Evolutionary conservation across 2,888 invertebrate species (phyloP), one percentile per base, ranked within the genome.

Genomic region (Yponomeuta evonymella): DNA sequence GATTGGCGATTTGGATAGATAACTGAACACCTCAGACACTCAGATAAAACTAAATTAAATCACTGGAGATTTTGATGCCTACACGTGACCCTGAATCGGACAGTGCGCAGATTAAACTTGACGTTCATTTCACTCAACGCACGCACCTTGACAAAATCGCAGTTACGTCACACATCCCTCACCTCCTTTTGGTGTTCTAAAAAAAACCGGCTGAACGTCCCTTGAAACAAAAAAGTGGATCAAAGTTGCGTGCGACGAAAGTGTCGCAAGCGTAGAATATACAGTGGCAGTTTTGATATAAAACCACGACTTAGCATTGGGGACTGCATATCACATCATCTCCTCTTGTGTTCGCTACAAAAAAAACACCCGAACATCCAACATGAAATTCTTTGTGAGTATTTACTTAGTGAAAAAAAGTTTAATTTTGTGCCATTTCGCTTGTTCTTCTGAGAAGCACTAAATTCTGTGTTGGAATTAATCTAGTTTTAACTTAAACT

Each of bases 101-200:
- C 43, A 43, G 8, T 43, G 43, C 43, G 43, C 43, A 8, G 43
- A 43, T 58, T 58, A 58, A 58, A 58, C 51, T 58, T 58, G 51
- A 58, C 51, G 12, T 9, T 58, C 12, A 58, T 58, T 58, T 58
- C 51, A 58, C 51, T 5, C 15, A 58, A 15, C 12, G 51, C 51
- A 58, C 51, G 51, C 51, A 58, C 12, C 51, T 15, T 58, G 15
- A 58, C 15, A 58, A 15, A 58, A 58, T 15, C 4, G 5, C 5
- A 58, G 51, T 58, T 58, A 58, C 51, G 15, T 58, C 51, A 58
- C 51, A 58, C 51, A 58, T 58, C 51, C 51, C 51, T 58, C 51
- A 58, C 51, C 51, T 58, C 51, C 51, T 58, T 58, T 58, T 58
- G 51, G 51, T 58, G 51, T 58, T 58, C 51, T 58, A 58, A 58